Evolutionary conservation across 2,113 vertebrate genomes (phyloP).

Genomic region (Procapra przewalskii): DNA sequence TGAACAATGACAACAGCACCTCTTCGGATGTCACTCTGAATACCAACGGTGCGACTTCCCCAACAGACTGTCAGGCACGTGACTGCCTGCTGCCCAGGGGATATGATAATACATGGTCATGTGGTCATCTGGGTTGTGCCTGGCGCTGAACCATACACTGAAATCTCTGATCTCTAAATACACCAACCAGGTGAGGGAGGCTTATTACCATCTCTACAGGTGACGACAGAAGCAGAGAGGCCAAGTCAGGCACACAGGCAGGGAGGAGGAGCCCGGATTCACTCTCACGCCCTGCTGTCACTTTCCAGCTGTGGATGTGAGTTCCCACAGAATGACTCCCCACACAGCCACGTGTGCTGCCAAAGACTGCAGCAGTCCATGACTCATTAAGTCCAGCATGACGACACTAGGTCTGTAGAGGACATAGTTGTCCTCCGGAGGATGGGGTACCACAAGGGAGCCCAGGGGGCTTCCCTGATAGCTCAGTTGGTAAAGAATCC

Average conservation of each 20-base stretch:
- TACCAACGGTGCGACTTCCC: background rate
- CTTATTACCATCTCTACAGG: background rate
- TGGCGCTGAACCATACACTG: background rate
- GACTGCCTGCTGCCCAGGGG: background rate
- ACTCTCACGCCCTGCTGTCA: accelerated
- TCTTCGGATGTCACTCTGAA: background rate
- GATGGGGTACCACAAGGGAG: accelerated
- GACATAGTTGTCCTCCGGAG: background rate
- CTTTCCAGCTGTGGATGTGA: accelerated
- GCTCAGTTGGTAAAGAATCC: background rate
- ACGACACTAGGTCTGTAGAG: background rate
- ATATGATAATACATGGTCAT: background rate
- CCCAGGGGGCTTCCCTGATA: background rate
- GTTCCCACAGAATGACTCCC: background rate
- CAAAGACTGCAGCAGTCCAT: accelerated
- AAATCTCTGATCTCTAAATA: background rate
- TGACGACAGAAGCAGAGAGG: background rate
- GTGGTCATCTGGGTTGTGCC: background rate
- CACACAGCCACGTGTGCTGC: accelerated
- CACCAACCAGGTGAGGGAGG: background rate
- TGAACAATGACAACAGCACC: background rate
- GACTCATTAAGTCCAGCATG: background rate
- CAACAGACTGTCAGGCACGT: background rate
- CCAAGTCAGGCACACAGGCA: accelerated
- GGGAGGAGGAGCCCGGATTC: background rate